Conservation (phyloP, 2,888 invertebrate genomes). For the Lissocephala sabroskyi region DNA sequence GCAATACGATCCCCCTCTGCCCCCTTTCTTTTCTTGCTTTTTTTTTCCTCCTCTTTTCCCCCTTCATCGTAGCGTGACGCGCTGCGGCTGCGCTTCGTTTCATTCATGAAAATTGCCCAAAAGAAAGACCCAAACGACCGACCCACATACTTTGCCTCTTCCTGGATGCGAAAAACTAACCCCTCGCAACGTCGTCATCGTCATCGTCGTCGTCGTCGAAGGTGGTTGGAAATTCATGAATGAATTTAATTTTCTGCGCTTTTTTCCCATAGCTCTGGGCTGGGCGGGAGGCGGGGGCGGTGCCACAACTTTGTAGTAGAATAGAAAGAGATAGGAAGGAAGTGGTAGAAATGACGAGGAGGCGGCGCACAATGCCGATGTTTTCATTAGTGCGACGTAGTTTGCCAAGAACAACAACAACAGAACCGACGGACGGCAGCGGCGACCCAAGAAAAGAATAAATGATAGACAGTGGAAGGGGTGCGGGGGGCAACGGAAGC, state of each 20-base stretch:
- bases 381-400: constrained; percentile 63
- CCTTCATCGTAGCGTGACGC: constrained; percentile 7
- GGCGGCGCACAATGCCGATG: constrained; percentile 56
- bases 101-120: constrained; percentile 23
- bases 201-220: neutral
- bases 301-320: constrained; percentile 8
- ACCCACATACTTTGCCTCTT: constrained; percentile 12
- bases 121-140: constrained; percentile 20
- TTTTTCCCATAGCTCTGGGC: constrained; percentile 26
- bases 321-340: constrained; percentile 52
- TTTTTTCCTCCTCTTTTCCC: no score
- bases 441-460: constrained; percentile 27
- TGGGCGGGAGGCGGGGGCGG: constrained; percentile 1
- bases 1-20: no score
- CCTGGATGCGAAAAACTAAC: neutral
- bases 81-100: constrained; percentile 14
- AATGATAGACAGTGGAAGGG: constrained; percentile 29
- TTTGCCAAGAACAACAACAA: constrained; percentile 41
- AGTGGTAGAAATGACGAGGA: constrained; percentile 37
- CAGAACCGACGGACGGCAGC: constrained; percentile 48
- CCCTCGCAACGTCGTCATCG: no score
- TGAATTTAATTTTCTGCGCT: constrained; percentile 53
- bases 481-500: constrained; percentile 47
- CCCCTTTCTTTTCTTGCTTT: no score
- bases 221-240: constrained; percentile 52